Evolutionary conservation across 2,888 invertebrate genomes (phyloP), one percentile per base, ranked within the genome.

Genomic region (Yponomeuta malinellus): DNA sequence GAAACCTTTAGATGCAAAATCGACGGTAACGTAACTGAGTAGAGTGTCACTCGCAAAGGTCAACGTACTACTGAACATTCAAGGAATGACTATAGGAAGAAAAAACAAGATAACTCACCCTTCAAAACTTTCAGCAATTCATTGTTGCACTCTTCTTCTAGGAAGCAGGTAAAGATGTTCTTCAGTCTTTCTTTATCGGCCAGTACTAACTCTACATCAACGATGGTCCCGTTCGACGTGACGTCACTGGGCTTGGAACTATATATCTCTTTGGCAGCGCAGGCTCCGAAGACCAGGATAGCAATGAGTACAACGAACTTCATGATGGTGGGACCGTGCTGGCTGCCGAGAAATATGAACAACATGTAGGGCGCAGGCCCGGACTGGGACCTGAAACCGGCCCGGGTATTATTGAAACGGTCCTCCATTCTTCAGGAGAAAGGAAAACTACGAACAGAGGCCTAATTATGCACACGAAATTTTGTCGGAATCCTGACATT

Each of bases 141-240:
- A 23, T 0, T 37, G 66, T 66, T 71, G 72, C 90, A 91, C 0
- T 73, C 10, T 2, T 73, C 75, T n/a, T 83, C 83, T 48, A 80
- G 71, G 73, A 90, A 88, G 74, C 90, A 90, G 10, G 77, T 76
- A 29, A 76, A 71, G 65, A 85, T 87, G 0, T 72, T 73, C 68
- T 79, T 74, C 29, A 86, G 74, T 0, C 73, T 63, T 0, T 75
- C 74, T 0, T 48, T 1, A 64, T 85, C 73, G 0, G 73, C 75
- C 0, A 84, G 76, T 6, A 88, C 74, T 0, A 75, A 79, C 0
- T 85, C 83, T 0, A 89, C 78, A 68, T 89, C 86, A 1, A 12
- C 52, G 15, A 59, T 15, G 52, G 15, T 59, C 52, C 0, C 15
- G 52, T 59, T 59, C 52, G 37, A 89, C 74, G 74, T 87, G 72